Percentiles rank a stretch among this genome's conserved stretches.
Conservation (phyloP, 2,888 invertebrate genomes). For the Philopedon plagiatum region DNA sequence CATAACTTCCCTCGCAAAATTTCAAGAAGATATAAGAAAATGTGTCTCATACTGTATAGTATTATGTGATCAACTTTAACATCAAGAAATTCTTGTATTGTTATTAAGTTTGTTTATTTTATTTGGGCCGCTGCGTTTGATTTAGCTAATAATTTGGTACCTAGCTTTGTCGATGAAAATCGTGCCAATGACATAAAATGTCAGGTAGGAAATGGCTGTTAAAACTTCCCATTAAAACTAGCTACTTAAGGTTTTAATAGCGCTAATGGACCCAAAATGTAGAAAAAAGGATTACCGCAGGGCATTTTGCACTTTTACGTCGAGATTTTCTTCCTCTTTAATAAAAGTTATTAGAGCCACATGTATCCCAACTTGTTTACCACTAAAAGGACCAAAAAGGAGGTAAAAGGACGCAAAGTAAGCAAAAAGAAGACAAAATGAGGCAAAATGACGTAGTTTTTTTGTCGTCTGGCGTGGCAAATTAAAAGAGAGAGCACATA, state of each 20-base stretch:
- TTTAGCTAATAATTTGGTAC: too few species aligned
- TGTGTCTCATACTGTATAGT: too few species aligned
- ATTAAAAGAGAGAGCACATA: constrained; percentile 54
- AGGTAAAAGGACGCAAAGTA: constrained; percentile 34
- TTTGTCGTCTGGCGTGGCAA: constrained; percentile 51
- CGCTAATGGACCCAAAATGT: constrained; percentile 35
- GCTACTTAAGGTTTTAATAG: constrained; percentile 24
- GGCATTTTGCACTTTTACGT: constrained; percentile 42
- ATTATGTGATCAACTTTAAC: too few species aligned
- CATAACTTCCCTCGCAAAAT: too few species aligned
- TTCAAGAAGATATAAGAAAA: too few species aligned
- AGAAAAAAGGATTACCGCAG: constrained; percentile 35
- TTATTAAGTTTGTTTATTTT: too few species aligned
- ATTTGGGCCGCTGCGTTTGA: too few species aligned
- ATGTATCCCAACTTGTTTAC: constrained; percentile 53
- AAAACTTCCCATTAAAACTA: constrained; percentile 12
- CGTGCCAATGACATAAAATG: background rate
- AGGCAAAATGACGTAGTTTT: constrained; percentile 45
- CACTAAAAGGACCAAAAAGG: constrained; percentile 45
- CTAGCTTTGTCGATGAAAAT: background rate
- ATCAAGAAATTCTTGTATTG: too few species aligned
- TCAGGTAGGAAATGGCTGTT: background rate
- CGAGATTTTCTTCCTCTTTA: constrained; percentile 49
- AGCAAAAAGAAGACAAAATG: constrained; percentile 43
- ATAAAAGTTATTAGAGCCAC: constrained; percentile 51